These are phyloP conservation scores for Cyprinella venusta DNA, from an alignment of 2,797 vertebrate genomes.

Conservation along the genomic window DNA sequence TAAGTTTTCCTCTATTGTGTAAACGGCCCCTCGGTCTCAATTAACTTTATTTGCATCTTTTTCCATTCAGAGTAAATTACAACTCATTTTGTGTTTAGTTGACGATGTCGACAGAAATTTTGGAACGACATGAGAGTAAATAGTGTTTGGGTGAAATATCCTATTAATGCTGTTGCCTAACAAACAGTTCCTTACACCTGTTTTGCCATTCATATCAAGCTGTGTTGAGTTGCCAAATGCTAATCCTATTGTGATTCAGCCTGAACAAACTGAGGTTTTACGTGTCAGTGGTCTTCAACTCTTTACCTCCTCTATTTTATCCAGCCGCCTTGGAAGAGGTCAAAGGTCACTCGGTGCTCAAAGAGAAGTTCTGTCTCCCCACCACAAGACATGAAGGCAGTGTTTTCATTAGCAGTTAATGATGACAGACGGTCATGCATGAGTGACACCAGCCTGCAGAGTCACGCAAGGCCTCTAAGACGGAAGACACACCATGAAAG, in stretches of 20 bases:
- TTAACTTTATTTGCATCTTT: background rate
- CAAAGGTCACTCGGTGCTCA: slow-evolving; percentile 77
- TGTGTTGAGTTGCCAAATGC: slow-evolving; percentile 48
- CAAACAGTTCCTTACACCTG: slow-evolving; percentile 14
- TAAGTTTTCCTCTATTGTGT: background rate
- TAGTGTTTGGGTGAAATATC: background rate
- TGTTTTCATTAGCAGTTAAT: slow-evolving; percentile 81
- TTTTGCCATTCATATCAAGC: background rate
- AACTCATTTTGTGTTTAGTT: background rate
- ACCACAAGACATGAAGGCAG: slow-evolving; percentile 65
- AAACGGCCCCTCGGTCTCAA: background rate
- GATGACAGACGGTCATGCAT: slow-evolving; percentile 74
- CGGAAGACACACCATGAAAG: slow-evolving; percentile 18
- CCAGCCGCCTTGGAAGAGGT: slow-evolving; percentile 75
- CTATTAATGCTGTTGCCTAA: background rate
- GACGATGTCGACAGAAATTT: background rate
- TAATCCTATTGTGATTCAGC: slow-evolving; percentile 83
- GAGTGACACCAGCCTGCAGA: slow-evolving; percentile 64
- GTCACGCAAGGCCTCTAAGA: slow-evolving; percentile 69
- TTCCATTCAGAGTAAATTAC: background rate
- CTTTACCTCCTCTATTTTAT: slow-evolving; percentile 79
- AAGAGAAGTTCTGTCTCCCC: slow-evolving; percentile 70
- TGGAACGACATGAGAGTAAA: background rate
- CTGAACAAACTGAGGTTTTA: slow-evolving; percentile 85
- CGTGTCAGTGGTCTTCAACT: slow-evolving; percentile 85